A percentile compares a stretch with the other conserved stretches of the same genome.
These are phyloP conservation scores for Pseudochirops corinnae DNA, from an alignment of 2,797 vertebrate species.

Conservation along the genomic window DNA sequence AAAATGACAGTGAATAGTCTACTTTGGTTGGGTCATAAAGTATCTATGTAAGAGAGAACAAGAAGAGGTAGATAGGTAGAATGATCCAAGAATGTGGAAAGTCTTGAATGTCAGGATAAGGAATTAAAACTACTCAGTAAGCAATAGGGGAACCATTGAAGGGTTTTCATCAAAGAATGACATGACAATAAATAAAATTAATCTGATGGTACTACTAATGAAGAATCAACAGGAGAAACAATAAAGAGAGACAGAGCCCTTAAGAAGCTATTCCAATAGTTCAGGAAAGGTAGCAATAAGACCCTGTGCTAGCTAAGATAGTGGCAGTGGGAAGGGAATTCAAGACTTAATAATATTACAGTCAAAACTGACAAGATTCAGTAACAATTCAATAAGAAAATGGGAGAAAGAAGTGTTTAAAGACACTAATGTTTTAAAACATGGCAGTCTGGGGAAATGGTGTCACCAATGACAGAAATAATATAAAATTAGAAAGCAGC, in stretches of 20 bases:
- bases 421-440: background rate
- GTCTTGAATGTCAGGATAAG: background rate
- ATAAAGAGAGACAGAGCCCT: background rate
- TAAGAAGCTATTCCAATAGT: background rate
- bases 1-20: background rate
- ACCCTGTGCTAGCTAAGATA: background rate
- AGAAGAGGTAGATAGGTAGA: background rate
- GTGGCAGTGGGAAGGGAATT: background rate
- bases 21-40: background rate
- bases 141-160: background rate
- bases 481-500: background rate
- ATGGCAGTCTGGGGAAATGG: background rate
- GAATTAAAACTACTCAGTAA: background rate
- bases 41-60: background rate
- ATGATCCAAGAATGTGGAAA: background rate
- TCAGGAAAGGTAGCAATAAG: background rate
- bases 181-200: background rate
- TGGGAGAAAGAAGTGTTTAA: background rate
- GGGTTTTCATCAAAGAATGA: background rate
- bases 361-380: background rate
- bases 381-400: background rate
- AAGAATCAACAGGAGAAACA: background rate
- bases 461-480: background rate
- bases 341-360: background rate
- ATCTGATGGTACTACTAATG: background rate